Evolutionary conservation across 2,797 vertebrate species (phyloP), one percentile per base, ranked within the genome.

Genomic region (Vultur gryphus): DNA sequence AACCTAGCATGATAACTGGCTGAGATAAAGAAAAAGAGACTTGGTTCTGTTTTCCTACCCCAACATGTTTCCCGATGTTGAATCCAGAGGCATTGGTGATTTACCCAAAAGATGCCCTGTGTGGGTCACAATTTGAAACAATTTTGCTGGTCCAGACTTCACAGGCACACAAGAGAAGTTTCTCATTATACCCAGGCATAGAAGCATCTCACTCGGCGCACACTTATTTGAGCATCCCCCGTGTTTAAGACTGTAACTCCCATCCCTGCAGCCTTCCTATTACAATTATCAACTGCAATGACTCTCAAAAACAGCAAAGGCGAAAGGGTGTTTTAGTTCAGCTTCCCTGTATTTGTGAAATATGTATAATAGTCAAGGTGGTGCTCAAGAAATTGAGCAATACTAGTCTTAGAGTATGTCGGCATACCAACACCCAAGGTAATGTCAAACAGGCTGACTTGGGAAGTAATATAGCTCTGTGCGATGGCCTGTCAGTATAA

Each of bases 51-150:
- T 77, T 84, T 71, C 46, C 70, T 64, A 14, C 35, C 10, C 43
- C 19, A 54, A 7, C 24, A 5, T 20, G 18, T 65, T 77, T 87
- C 21, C 16, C 2, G 1, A 8, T 1, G 9, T 61, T 59, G 64
- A 82, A 93, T 83, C 57, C 67, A 54, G 13, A 51, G 71, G 51
- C 26, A 43, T 13, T 24, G 33, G 4, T 19, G 43, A 84, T 54
- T 54, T 79, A 69, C 24, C 11, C 0, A 0, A 62, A 46, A 18
- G 9, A 52, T 69, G 33, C 35, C 33, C 46, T 61, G 11, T 4
- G 5, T 66, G 58, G 35, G 16, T 80, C 28, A n/a, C 41, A 49
- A 21, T 81, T 67, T 80, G 64, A 88, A 89, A 87, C 28, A 26
- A 28, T 59, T 77, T 66, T 75, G 17, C 37, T 66, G 31, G 57